Evolutionary conservation across 30 jellyfish, hydroid and myxozoan genomes (phyloP), one percentile per base, ranked within the genome.

Genomic region (Nemopilema nomurai): DNA sequence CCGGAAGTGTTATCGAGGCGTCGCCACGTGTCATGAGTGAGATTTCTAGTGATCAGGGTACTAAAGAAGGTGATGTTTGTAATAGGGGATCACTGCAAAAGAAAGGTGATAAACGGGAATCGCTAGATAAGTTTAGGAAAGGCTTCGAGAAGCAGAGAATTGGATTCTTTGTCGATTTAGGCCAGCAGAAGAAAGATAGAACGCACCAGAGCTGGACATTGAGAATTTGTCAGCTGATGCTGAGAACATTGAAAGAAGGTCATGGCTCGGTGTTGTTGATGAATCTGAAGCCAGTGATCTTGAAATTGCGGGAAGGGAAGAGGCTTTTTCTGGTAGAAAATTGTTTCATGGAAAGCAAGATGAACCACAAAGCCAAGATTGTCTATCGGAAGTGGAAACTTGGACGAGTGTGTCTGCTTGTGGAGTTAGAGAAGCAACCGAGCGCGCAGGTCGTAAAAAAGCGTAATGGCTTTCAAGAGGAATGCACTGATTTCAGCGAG

Each of bases 81-180:
- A 41, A 41, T 41, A 41, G 57, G n/a, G n/a, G n/a, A 9, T 26
- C 72, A n/a, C 28, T 27, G 18, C 62, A 76, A 18, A 64, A 64
- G 66, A 29, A 77, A 57, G 29, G 16, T 19, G 27, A 22, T n/a
- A 69, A 27, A 70, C 64, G 17, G 23, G 86, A 83, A 65, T 22
- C 62, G 26, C 41, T 83, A 0, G 86, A 83, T 22, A 83, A 83
- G 21, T 83, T 83, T 62, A 51, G 92, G 27, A 76, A 67, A 30
- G 49, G 92, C 63, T 83, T 83, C 62, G 92, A 74, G 23, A 72
- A 41, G 0, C 86, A 83, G 79, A 71, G 83, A 51, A 71, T 83
- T 31, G 92, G 92, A 4, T 69, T 83, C 51, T 83, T 83, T 66
- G 83, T 83, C 21, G 92, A 83, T 73, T 21, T 83, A 50, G 28